phyloP scores from a whole-genome alignment of 2,797 vertebrate species.

The Selene dorsalis region DNA sequence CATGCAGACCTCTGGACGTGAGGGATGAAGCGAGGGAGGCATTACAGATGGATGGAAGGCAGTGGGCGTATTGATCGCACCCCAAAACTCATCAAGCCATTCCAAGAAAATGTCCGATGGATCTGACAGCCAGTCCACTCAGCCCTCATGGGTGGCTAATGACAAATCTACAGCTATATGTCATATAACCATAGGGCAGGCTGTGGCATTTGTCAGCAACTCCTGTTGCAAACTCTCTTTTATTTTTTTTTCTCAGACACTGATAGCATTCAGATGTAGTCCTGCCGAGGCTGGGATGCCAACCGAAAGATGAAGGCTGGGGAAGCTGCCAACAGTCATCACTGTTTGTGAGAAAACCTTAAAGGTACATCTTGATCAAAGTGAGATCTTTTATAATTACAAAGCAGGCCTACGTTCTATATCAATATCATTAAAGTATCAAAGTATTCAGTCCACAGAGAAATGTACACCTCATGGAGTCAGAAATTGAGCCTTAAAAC shows the following conservation, averaged over 20 bases:
- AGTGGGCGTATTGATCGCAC: constrained; percentile 68
- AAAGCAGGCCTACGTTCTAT: no score
- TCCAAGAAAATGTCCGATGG: constrained; percentile 73
- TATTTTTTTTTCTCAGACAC: background rate
- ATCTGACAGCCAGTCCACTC: constrained; percentile 47
- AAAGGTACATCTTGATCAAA: background rate
- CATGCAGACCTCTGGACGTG: constrained; percentile 40
- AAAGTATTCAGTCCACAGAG: no score
- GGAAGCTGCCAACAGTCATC: background rate
- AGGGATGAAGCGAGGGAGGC: constrained; percentile 51
- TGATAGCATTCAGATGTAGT: background rate
- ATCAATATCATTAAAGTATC: no score
- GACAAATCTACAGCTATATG: constrained; percentile 60
- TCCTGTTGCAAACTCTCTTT: constrained; percentile 3
- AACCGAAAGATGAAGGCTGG: constrained; percentile 1
- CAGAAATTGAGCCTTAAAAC: no score
- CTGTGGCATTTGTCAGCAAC: constrained; percentile 24
- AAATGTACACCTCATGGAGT: no score
- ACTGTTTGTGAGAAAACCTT: background rate
- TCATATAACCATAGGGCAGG: constrained; percentile 37
- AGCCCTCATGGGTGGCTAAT: constrained; percentile 37
- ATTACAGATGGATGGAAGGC: constrained; percentile 70
- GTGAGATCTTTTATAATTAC: no score
- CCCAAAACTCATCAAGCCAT: constrained; percentile 77
- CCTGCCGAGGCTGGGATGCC: background rate